Conservation (phyloP, 92 coral and sea anemone species). For the Phymanthus crucifer region DNA sequence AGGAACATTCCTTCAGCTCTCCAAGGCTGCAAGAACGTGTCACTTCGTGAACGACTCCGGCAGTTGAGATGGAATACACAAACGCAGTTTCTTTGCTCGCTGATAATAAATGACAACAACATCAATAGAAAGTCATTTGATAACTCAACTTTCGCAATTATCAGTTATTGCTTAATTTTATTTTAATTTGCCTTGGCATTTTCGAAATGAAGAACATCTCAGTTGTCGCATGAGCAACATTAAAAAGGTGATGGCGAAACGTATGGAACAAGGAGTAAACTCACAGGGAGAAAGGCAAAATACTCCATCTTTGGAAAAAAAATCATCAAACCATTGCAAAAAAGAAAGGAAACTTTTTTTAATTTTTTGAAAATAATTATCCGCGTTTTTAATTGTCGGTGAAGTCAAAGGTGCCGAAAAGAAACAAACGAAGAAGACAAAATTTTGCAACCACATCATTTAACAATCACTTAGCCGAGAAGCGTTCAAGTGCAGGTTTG, state of each 20-base stretch:
- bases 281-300: too few relatives aligned
- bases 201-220: too few relatives aligned
- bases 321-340: too few relatives aligned
- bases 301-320: too few relatives aligned
- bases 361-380: background rate
- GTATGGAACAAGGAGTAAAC: too few relatives aligned
- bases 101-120: constrained; percentile 13
- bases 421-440: background rate
- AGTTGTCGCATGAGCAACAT: too few relatives aligned
- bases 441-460: background rate
- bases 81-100: constrained; percentile 96
- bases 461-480: background rate
- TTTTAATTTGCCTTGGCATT: too few relatives aligned
- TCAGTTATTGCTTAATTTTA: too few relatives aligned
- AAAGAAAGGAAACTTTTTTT: background rate
- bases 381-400: background rate
- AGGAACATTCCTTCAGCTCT: constrained; percentile 84
- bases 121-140: background rate
- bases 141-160: too few relatives aligned
- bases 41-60: constrained; percentile 96
- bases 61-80: constrained; percentile 93
- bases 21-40: constrained; percentile 96
- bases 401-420: background rate
- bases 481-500: background rate
- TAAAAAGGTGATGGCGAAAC: too few relatives aligned